Percentiles rank a stretch among this genome's conserved stretches.
Evolutionary conservation across 2,113 vertebrate genomes (phyloP).

Genomic region (Apodemus sylvaticus): DNA sequence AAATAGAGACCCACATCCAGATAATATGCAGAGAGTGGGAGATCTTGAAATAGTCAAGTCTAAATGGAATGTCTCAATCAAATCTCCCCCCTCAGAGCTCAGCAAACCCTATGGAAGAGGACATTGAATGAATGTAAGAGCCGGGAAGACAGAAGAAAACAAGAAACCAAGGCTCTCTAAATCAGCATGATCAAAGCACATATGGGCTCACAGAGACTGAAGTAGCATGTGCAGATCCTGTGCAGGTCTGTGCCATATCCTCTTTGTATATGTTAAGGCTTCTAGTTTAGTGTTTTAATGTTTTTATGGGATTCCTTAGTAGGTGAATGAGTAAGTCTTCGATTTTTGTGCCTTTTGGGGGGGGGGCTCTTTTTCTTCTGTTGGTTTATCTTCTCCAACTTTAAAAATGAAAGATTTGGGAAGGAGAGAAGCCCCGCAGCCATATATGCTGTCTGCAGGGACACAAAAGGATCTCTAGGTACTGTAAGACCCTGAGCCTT

Average conservation of each 20-base stretch:
- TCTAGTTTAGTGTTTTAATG: not conserved
- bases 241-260: fast-evolving
- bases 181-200: not conserved
- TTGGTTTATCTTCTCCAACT: not conserved
- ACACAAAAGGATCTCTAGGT: too few relatives aligned
- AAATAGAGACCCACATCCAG: not conserved
- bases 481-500: too few relatives aligned
- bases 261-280: not conserved
- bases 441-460: too few relatives aligned
- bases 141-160: not conserved
- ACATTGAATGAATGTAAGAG: not conserved
- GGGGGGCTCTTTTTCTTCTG: not conserved
- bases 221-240: not conserved
- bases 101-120: not conserved
- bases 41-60: not conserved
- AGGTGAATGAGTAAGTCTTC: not conserved
- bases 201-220: not conserved
- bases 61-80: not conserved
- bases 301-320: not conserved
- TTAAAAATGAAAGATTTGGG: too few relatives aligned
- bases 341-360: not conserved
- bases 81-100: not conserved
- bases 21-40: not conserved
- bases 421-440: too few relatives aligned
- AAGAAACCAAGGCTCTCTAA: not conserved